Evolutionary conservation across 2,888 invertebrate genomes (phyloP), one percentile per base, ranked within the genome.

Genomic region (Drosophila vallismaia): DNA sequence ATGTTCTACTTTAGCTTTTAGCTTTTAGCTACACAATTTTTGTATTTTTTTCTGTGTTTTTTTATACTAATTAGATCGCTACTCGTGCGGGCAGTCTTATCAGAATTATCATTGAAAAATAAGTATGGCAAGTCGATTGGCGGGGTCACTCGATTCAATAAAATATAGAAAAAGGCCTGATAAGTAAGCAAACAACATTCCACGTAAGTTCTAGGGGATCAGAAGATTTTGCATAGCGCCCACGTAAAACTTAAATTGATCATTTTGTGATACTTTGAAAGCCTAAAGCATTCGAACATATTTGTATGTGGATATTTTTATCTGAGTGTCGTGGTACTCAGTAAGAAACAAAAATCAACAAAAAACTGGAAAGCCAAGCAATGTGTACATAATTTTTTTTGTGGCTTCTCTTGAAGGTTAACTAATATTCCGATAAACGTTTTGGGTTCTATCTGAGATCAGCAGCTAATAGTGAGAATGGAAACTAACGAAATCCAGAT

Each of bases 41-140:
- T 10, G 0, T 46, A 10, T 38, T 60, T 54, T 51, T 62, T 29
- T 42, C 52, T 44, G 52, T 71, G 46, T 71, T 53, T 48, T 56
- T 72, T 46, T 71, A 53, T 64, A 62, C 60, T 72, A 79, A 81
- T 80, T 78, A 80, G 57, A 53, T 50, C 50, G n/a, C 53, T 40
- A 12, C 49, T 59, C 8, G 70, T 29, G 38, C 44, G 56, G 42
- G 38, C 36, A 44, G 45, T 52, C 68, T 84, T 81, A 81, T 81
- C 80, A 80, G 59, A 73, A 77, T 77, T 76, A 77, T 75, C 68
- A 79, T 60, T 68, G 49, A 63, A 53, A 50, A 72, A 53, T 56
- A 66, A 66, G 63, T 57, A 68, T 67, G 48, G 67, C 59, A 44
- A 58, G 36, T 44, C 60, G 68, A 74, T 71, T 70, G 78, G 52